phyloP scores from a whole-genome alignment of 2,888 invertebrate genomes.

The Hesperia comma region DNA sequence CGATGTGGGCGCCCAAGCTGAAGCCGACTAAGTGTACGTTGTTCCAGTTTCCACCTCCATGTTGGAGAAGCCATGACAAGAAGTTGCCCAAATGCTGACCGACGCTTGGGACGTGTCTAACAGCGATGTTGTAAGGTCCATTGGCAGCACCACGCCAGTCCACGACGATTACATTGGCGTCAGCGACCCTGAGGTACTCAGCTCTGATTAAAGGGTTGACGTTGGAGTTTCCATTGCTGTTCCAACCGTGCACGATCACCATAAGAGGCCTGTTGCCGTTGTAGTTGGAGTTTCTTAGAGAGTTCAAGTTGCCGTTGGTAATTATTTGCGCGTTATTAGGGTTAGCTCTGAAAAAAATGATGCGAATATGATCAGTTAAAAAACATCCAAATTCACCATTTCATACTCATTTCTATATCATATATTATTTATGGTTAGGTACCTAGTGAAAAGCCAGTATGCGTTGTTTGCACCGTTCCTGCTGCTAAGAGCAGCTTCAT shows the following conservation, averaged over 20 bases:
- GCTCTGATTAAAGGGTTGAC: constrained; percentile 48
- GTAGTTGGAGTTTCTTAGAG: constrained; percentile 51
- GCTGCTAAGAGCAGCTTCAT: constrained; percentile 42
- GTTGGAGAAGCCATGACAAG: constrained; percentile 48
- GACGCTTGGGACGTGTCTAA: constrained; percentile 49
- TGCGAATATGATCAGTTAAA: not conserved
- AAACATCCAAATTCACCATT: too few relatives aligned
- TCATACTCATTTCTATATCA: too few relatives aligned
- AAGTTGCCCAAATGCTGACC: constrained; percentile 57
- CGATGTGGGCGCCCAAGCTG: constrained; percentile 62
- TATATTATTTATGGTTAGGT: not conserved
- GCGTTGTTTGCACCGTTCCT: constrained; percentile 58
- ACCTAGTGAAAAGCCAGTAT: constrained; percentile 62
- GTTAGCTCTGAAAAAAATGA: constrained; percentile 46
- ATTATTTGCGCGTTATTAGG: constrained; percentile 48
- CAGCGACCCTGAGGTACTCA: constrained; percentile 47
- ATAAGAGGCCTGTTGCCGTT: constrained; percentile 45
- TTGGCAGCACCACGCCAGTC: constrained; percentile 54
- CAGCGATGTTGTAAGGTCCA: constrained; percentile 50
- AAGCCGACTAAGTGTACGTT: constrained; percentile 59
- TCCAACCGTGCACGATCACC: constrained; percentile 56
- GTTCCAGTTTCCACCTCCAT: constrained; percentile 47
- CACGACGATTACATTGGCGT: constrained; percentile 55
- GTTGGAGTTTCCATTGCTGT: constrained; percentile 47
- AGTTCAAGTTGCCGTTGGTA: constrained; percentile 47